Base-by-base conservation (phyloP, 2,797 vertebrate genomes). In the Smutsia gigantea region DNA sequence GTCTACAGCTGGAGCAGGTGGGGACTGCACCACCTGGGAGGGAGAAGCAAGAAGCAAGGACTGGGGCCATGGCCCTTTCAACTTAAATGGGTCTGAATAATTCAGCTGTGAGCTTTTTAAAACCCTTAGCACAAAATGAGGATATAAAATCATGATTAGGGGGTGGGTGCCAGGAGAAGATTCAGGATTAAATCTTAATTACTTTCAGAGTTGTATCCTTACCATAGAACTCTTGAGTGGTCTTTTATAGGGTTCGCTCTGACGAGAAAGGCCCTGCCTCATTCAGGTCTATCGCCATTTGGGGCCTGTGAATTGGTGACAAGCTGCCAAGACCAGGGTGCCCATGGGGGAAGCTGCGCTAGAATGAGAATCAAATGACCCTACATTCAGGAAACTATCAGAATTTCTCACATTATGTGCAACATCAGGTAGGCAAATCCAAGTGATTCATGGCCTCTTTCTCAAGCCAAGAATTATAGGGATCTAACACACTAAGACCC, bases 51-150 rank as follows among this genome's bases (percentile, higher is more conserved):
- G 17, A 0, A 46, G 46, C 46, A 46, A 85, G 66, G 66, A 49
- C 25, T 93, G 64, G 90, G 93, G 85, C 90, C 94, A 46, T 53
- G 71, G 95, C 92, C 92, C 96, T 97, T 98, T 94, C 95, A 97
- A 75, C 85, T 97, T 95, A 83, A 49, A 91, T n/a, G 25, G 83
- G 51, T 92, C 87, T 90, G 72, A 87, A 71, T 75, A 87, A 97
- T 95, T 97, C 88, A 96, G 88, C 95, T 97, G 88, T 92, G 71
- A 91, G 88, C 49, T 17, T 96, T 98, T 97, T 89, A 49, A 98
- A 98, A 96, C 81, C 96, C 95, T 86, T 94, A 93, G 88, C 82
- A 78, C 90, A 97, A 96, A 96, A 95, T 93, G 88, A 75, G 93
- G 82, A 86, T 88, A 93, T 86, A 97, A 98, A 97, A 97, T 81